These are phyloP conservation scores for Scomber colias DNA, from an alignment of 2,113 vertebrate species.

Conservation along the genomic window DNA sequence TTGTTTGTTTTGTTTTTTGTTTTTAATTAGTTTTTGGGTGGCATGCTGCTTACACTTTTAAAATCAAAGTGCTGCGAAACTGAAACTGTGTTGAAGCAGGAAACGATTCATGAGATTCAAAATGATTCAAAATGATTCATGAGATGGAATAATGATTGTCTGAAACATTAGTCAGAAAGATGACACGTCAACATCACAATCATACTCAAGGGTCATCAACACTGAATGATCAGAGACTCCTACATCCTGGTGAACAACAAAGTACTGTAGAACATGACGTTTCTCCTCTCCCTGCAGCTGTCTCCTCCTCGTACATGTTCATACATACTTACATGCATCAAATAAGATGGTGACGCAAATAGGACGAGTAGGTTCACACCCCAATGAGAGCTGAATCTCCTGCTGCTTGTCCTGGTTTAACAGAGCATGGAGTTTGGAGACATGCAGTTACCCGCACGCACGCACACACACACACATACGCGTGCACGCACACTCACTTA, in stretches of 20 bases:
- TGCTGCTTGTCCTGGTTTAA: constrained; percentile 39
- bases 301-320: neutral
- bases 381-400: neutral
- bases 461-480: constrained; percentile 2
- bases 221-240: constrained; percentile 34
- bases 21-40: too few species aligned
- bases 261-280: constrained; percentile 35
- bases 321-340: neutral
- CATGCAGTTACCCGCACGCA: neutral
- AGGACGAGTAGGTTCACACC: constrained; percentile 24
- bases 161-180: neutral
- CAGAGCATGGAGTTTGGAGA: constrained; percentile 30
- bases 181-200: neutral
- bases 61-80: neutral
- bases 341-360: constrained; percentile 20
- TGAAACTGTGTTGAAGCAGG: neutral
- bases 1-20: too few species aligned
- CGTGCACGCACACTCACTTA: neutral
- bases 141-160: neutral
- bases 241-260: neutral
- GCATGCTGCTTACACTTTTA: too few species aligned
- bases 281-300: neutral
- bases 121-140: neutral
- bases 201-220: constrained; percentile 11
- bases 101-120: neutral